These are phyloP conservation scores for Mus musculus DNA, from an alignment of 2,113 vertebrate species.

Conservation along the genomic window GRCm39 chr16:19598001-19598500, in stretches of 20 bases:
- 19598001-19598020: no score
- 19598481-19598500: constrained; percentile 91
- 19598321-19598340: constrained; percentile 25
- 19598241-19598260: neutral
- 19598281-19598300: neutral
- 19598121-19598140: no score
- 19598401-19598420: constrained; percentile 39
- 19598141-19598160: no score
- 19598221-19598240: no score
- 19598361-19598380: neutral
- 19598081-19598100: no score
- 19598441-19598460: neutral
- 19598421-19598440: neutral
- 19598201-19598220: no score
- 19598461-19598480: constrained; percentile 87
- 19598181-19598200: no score
- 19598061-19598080: no score
- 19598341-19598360: constrained; percentile 47
- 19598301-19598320: neutral
- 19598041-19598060: no score
- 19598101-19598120: no score
- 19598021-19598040: no score
- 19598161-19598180: no score
- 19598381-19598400: neutral
- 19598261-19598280: neutral